Evolutionary conservation across 2,797 vertebrate species (phyloP).

Genomic region (Euthynnus affinis): DNA sequence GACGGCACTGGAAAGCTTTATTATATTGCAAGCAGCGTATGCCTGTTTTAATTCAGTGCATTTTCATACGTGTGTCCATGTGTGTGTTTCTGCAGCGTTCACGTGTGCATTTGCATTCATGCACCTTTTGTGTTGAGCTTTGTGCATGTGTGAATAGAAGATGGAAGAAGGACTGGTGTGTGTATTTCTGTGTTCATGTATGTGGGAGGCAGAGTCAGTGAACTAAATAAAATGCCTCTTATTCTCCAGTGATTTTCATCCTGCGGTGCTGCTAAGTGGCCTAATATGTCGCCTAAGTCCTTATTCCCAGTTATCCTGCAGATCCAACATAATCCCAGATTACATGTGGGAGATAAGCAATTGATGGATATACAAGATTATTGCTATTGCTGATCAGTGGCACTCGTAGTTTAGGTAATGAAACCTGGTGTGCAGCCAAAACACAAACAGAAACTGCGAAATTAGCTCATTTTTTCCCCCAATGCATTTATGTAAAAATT

Average conservation of each 20-base stretch:
- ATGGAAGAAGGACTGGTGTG: not conserved
- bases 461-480: not conserved
- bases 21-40: slow-evolving; percentile 19
- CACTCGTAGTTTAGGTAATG: slow-evolving; percentile 34
- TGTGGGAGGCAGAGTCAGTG: slow-evolving; percentile 56
- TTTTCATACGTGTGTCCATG: not conserved
- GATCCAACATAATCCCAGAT: slow-evolving; percentile 75
- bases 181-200: not conserved
- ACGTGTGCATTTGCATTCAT: slow-evolving; percentile 8
- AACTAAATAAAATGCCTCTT: slow-evolving; percentile 60
- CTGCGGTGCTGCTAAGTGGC: slow-evolving; percentile 66
- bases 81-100: slow-evolving; percentile 21
- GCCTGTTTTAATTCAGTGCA: not conserved
- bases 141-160: slow-evolving; percentile 29
- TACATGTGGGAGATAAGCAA: slow-evolving; percentile 67
- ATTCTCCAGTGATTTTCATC: slow-evolving; percentile 50
- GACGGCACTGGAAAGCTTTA: slow-evolving; percentile 46
- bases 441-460: not conserved
- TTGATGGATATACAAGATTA: slow-evolving; percentile 65
- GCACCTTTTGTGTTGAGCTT: slow-evolving; percentile 45
- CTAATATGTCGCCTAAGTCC: slow-evolving; percentile 55
- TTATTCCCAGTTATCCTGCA: slow-evolving; percentile 63
- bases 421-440: slow-evolving; percentile 48
- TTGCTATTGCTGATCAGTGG: slow-evolving; percentile 50
- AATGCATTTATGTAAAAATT: not conserved